These are phyloP conservation scores for Ganaspis brasiliensis DNA, from an alignment of 2,888 invertebrate species.

Conservation along the genomic window DNA sequence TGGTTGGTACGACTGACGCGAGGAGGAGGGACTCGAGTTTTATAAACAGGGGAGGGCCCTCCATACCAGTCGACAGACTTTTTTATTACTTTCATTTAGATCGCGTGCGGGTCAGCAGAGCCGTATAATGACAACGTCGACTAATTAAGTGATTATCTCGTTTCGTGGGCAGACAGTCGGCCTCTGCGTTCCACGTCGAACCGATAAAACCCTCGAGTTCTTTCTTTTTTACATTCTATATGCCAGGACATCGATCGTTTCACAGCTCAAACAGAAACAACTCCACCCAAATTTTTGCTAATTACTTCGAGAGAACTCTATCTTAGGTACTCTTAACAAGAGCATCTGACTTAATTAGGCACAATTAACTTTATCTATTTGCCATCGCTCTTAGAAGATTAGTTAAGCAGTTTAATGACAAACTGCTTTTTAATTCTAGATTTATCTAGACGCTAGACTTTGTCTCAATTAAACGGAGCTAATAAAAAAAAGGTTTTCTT, in stretches of 20 bases:
- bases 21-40: constrained; percentile 8
- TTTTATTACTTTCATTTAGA: constrained; percentile 62
- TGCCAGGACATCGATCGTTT: constrained; percentile 25
- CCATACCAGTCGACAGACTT: constrained; percentile 42
- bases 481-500: too few relatives aligned
- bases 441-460: too few relatives aligned
- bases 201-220: constrained; percentile 28
- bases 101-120: constrained; percentile 67
- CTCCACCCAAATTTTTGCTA: constrained; percentile 24
- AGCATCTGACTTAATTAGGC: background rate
- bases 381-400: too few relatives aligned
- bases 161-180: constrained; percentile 67
- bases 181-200: constrained; percentile 56
- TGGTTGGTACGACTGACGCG: constrained; percentile 24
- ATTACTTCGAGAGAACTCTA: background rate
- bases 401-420: too few relatives aligned
- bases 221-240: constrained; percentile 23
- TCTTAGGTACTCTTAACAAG: constrained; percentile 5
- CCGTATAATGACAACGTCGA: constrained; percentile 59
- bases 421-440: too few relatives aligned
- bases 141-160: constrained; percentile 75
- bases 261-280: background rate
- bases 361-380: constrained; percentile 10
- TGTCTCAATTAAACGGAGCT: too few relatives aligned
- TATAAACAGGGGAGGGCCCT: constrained; percentile 18